Evolutionary conservation across 2,797 vertebrate genomes (phyloP).

Genomic region (Pantherophis alleghaniensis): DNA sequence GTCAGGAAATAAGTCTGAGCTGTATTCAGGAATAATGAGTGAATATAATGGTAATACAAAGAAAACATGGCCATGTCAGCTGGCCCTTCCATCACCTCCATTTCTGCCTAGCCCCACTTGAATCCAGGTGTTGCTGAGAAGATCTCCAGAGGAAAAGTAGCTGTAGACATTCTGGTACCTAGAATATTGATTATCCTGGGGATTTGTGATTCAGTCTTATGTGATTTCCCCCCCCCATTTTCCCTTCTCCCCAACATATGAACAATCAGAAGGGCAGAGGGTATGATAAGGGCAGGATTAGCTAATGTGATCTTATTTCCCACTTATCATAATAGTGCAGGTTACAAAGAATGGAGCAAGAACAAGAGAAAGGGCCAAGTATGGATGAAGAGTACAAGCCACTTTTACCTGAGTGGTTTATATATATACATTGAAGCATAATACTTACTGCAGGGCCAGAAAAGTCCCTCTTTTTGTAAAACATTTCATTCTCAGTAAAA

Average conservation of each 20-base stretch:
- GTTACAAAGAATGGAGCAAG: neutral
- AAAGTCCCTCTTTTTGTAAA: neutral
- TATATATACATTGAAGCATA: neutral
- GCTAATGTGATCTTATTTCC: neutral
- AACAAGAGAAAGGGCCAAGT: neutral
- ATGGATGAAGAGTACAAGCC: neutral
- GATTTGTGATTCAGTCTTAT: neutral
- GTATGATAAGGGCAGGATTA: neutral
- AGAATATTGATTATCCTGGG: neutral
- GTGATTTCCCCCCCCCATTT: neutral
- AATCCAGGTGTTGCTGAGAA: neutral
- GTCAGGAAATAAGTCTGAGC: neutral
- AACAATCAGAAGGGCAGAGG: neutral
- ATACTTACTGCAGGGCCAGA: neutral
- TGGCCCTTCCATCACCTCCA: neutral
- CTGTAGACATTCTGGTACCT: neutral
- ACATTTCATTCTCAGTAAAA: neutral
- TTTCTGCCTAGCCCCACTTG: neutral
- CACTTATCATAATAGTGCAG: neutral
- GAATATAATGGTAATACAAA: neutral
- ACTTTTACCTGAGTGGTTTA: neutral
- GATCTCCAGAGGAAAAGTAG: neutral
- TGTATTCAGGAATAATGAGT: neutral
- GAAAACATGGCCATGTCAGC: neutral
- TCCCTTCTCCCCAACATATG: neutral